Conservation (phyloP, 2,888 invertebrate species). For the Tricholauxania praeusta region DNA sequence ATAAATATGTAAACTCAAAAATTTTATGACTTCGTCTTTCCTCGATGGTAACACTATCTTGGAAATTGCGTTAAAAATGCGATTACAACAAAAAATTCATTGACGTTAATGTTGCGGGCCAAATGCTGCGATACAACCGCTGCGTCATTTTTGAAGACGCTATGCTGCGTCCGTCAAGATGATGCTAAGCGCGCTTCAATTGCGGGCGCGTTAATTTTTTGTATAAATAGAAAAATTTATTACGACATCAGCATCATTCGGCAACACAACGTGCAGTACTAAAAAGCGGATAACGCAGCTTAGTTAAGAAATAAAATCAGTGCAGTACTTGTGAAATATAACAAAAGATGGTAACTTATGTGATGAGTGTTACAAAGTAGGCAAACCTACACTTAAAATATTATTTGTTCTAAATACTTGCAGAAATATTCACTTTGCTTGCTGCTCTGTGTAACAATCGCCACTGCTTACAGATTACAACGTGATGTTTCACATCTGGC, state of each 20-base stretch:
- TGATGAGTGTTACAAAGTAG: too few species aligned
- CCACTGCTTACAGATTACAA: not conserved
- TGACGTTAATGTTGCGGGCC: not conserved
- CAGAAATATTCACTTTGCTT: not conserved
- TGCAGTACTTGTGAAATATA: too few species aligned
- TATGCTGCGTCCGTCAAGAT: not conserved
- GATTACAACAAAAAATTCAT: too few species aligned
- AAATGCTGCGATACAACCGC: not conserved
- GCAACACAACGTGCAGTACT: conserved; percentile 10
- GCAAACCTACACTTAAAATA: too few species aligned
- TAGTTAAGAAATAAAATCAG: conserved; percentile 6
- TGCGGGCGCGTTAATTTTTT: conserved; percentile 55
- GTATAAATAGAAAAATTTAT: conserved; percentile 57
- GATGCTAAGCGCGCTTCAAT: not conserved
- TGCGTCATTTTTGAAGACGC: not conserved
- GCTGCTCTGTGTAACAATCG: not conserved
- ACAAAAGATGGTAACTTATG: not conserved
- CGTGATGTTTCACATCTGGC: not conserved
- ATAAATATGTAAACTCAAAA: too few species aligned
- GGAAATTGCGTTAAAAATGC: too few species aligned
- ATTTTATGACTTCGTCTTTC: too few species aligned
- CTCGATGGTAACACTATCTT: too few species aligned
- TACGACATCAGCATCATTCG: conserved; percentile 53
- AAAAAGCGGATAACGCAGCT: too few species aligned
- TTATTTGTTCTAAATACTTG: not conserved